A percentile compares a stretch with the other conserved stretches of the same genome.
phyloP scores from a whole-genome alignment of 2,888 invertebrate genomes.

The Brachypalpus laphriformis region DNA sequence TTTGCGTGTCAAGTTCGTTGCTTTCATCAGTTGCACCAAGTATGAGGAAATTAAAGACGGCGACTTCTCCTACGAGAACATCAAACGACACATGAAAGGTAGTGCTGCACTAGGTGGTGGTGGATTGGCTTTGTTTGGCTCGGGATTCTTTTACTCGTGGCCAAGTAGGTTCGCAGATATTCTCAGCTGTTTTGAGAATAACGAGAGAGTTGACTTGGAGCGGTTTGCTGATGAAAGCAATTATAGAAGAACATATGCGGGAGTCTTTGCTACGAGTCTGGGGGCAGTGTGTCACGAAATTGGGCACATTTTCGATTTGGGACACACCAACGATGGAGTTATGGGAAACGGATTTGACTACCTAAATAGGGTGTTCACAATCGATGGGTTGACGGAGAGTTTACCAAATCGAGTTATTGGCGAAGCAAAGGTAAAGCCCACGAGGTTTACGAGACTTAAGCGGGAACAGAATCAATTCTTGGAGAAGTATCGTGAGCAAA shows the following conservation, averaged over 20 bases:
- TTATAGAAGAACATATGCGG: slow-evolving; percentile 93
- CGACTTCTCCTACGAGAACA: slow-evolving; percentile 88
- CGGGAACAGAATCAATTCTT: slow-evolving; percentile 76
- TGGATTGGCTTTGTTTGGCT: slow-evolving; percentile 95
- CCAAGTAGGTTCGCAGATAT: slow-evolving; percentile 89
- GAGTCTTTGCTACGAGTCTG: slow-evolving; percentile 94
- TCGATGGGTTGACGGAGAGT: slow-evolving; percentile 83
- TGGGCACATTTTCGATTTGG: slow-evolving; percentile 94
- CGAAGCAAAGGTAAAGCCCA: slow-evolving; percentile 33
- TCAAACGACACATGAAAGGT: slow-evolving; percentile 88
- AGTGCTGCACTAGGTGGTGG: slow-evolving; percentile 97
- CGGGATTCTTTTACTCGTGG: slow-evolving; percentile 96
- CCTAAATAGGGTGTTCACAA: slow-evolving; percentile 90
- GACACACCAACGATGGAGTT: slow-evolving; percentile 94
- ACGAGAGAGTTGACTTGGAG: slow-evolving; percentile 87
- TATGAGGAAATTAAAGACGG: slow-evolving; percentile 87
- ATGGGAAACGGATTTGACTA: slow-evolving; percentile 97
- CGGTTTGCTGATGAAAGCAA: slow-evolving; percentile 95
- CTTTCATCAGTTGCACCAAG: slow-evolving; percentile 93
- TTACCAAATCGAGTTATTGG: slow-evolving; percentile 80
- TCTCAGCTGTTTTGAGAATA: slow-evolving; percentile 82
- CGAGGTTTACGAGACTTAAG: slow-evolving; percentile 80
- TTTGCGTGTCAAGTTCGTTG: slow-evolving; percentile 90
- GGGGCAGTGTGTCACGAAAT: slow-evolving; percentile 97
- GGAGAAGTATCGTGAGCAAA: slow-evolving; percentile 81